Conservation (phyloP, 1,140 invertebrate species). For the Samia ricini region DNA sequence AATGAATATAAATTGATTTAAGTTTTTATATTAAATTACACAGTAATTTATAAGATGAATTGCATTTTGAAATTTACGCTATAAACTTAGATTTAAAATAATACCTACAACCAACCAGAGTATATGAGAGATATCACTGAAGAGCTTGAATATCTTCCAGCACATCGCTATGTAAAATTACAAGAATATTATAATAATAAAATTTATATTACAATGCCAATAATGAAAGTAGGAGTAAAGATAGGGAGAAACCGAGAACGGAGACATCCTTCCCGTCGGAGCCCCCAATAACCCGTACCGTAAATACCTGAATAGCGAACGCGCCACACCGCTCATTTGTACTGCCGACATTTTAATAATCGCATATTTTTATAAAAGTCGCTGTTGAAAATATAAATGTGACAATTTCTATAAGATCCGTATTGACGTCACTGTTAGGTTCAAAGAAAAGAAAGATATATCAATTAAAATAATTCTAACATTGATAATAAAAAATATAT, state of each 20-base stretch:
- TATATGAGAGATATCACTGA: not conserved
- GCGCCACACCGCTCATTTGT: conserved; percentile 49
- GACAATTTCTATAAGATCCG: not conserved
- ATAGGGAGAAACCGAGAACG: conserved; percentile 15
- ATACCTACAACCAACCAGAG: no score
- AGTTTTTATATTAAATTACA: no score
- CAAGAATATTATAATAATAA: not conserved
- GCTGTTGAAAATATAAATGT: conserved; percentile 13
- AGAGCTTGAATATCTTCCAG: not conserved
- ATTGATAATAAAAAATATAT: no score
- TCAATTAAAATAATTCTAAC: not conserved
- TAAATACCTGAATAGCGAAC: conserved; percentile 45
- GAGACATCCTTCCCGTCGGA: conserved; percentile 24
- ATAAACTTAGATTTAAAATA: no score
- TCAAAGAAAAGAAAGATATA: not conserved
- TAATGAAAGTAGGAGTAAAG: not conserved
- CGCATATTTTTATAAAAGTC: conserved; percentile 53
- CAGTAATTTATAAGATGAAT: no score
- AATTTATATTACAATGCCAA: conserved; percentile 1
- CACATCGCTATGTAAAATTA: not conserved
- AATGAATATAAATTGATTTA: no score
- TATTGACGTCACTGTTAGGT: not conserved
- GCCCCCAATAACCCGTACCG: conserved; percentile 44
- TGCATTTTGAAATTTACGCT: no score
- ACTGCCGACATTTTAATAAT: conserved; percentile 58